Base-by-base conservation (phyloP, 2,797 vertebrate species). In the Etheostoma nigrum region DNA sequence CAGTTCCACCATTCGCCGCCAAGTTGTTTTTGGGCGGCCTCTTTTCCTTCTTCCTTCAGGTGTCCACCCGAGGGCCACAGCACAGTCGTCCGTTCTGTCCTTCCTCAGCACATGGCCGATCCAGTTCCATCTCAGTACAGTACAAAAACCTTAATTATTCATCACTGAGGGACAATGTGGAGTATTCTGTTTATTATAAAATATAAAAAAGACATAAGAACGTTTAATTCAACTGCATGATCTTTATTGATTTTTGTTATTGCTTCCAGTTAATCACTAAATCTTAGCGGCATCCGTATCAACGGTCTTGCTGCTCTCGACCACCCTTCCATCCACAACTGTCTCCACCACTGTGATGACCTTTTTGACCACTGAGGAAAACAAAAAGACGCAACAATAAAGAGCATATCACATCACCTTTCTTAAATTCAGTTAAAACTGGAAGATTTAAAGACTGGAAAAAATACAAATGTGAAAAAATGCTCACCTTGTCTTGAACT, bases 331-430 rank as follows among this genome's bases (percentile, higher is more conserved):
- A 53, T 95, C 88, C 63, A 95, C 85, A 18, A 93, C 52, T 0
- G 90, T 95, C 86, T 95, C 78, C 81, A 92, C 81, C 71, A 95
- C 90, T 1, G 92, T 92, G 84, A 90, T 91, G 21, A 82, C 78
- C 80, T 94, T 95, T 58, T 84, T 93, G 75, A 94, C 70, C 76
- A 93, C 91, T 95, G 61, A 59, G 57, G 55, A 53, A 62, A 73
- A 77, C 7, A 71, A 40, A 36, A 60, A 64, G 11, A 54, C 76
- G 55, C 14, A 60, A 64, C 5, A 70, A 30, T 53, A 0, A 71
- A 62, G 2, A 78, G 16, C 6, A 71, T 68, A 72, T 55, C 5
- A 66, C 7, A 23, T 23, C 23, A 44, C 42, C 40, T 61, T 25
- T 36, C 2, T 49, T 30, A 48, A 73, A 76, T 0, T n/a, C 0